Conservation (phyloP, 2,113 vertebrate species). For the Microtus montanus region DNA sequence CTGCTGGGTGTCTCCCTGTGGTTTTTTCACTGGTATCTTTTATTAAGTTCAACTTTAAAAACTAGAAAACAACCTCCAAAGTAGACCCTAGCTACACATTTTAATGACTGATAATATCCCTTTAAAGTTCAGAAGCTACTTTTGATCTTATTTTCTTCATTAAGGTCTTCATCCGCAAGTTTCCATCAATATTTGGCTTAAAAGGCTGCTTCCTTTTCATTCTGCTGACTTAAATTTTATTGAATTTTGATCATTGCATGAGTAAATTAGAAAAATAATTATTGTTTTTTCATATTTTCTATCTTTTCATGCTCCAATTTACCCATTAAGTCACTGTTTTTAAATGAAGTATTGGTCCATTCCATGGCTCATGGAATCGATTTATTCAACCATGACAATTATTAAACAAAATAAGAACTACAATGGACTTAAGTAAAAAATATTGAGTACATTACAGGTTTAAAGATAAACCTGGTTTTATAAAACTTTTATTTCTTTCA, state of each 20-base stretch:
- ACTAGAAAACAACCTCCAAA: neutral
- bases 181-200: neutral
- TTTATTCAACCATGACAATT: neutral
- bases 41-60: neutral
- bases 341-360: neutral
- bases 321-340: neutral
- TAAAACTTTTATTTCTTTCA: slow-evolving; percentile 30
- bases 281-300: neutral
- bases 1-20: neutral
- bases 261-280: neutral
- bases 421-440: neutral
- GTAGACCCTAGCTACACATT: neutral
- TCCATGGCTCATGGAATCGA: neutral
- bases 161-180: neutral
- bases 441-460: neutral
- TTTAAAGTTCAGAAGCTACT: neutral
- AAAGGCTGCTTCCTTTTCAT: slow-evolving; percentile 10
- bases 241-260: neutral
- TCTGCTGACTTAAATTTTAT: neutral
- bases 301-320: neutral
- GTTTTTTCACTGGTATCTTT: neutral
- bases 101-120: neutral
- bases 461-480: neutral
- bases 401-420: neutral
- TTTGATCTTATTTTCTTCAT: neutral